Evolutionary conservation across 30 jellyfish, hydroid and myxozoan genomes (phyloP).

Genomic region (Turritopsis dohrnii): DNA sequence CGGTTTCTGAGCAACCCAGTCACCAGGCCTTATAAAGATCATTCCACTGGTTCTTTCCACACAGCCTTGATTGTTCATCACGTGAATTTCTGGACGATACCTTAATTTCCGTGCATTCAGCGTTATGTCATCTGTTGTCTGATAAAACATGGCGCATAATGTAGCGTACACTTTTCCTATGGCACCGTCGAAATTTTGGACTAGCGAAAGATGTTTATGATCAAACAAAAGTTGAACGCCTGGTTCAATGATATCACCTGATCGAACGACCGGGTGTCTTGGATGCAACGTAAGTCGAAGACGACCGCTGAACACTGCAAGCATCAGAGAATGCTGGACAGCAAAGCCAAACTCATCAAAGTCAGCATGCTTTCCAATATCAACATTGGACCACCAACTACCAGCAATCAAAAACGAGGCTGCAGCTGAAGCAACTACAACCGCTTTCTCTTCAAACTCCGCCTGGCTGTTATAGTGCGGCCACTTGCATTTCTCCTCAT

Average conservation of each 20-base stretch:
- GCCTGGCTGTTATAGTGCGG: neutral
- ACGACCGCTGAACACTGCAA: slow-evolving; percentile 27
- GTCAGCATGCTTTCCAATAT: neutral
- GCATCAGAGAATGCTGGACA: slow-evolving; percentile 32
- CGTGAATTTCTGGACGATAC: slow-evolving; percentile 36
- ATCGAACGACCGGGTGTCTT: neutral
- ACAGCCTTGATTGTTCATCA: slow-evolving; percentile 12
- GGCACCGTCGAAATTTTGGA: slow-evolving; percentile 13
- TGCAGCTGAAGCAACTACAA: slow-evolving; percentile 34
- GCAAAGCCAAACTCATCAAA: slow-evolving; percentile 39
- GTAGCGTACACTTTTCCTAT: slow-evolving; percentile 27
- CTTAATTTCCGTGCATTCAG: neutral
- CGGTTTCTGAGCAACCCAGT: slow-evolving; percentile 7
- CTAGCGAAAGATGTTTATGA: neutral
- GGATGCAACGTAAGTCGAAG: slow-evolving; percentile 31
- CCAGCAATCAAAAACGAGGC: slow-evolving; percentile 18
- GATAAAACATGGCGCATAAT: slow-evolving; percentile 25
- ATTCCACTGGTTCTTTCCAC: slow-evolving; percentile 31
- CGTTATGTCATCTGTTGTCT: neutral
- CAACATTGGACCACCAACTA: slow-evolving; percentile 17
- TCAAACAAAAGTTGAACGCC: slow-evolving; percentile 21
- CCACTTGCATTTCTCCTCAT: slow-evolving; percentile 19
- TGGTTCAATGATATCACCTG: neutral
- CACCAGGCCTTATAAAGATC: slow-evolving; percentile 31
- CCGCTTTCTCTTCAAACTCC: slow-evolving; percentile 30